These are phyloP conservation scores for Capitulum mitella DNA, from an alignment of 2,888 invertebrate genomes.

Conservation along the genomic window DNA sequence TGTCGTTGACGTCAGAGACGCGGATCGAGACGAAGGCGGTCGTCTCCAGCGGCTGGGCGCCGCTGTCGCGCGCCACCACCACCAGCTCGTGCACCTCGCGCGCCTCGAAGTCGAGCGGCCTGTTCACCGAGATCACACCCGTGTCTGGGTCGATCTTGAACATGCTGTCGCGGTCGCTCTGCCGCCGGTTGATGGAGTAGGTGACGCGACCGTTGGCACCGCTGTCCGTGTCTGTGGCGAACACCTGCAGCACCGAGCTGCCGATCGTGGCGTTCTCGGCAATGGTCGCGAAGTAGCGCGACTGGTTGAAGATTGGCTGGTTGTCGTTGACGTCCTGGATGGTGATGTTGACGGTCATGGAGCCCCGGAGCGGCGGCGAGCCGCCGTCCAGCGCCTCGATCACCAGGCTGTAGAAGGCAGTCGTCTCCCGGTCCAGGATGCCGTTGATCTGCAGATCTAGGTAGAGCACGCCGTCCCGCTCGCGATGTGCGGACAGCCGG, in stretches of 20 bases:
- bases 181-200: conserved; percentile 84
- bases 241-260: conserved; percentile 72
- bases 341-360: conserved; percentile 83
- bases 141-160: conserved; percentile 77
- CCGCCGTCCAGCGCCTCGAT: conserved; percentile 91
- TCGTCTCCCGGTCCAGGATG: conserved; percentile 83
- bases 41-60: conserved; percentile 83
- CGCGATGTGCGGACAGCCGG: conserved; percentile 74
- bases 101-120: conserved; percentile 80
- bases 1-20: conserved; percentile 87
- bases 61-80: conserved; percentile 86
- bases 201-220: conserved; percentile 84
- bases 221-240: conserved; percentile 82
- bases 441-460: conserved; percentile 90
- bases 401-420: conserved; percentile 73
- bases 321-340: conserved; percentile 92
- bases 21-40: conserved; percentile 85
- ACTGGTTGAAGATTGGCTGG: conserved; percentile 85
- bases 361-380: conserved; percentile 72
- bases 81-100: conserved; percentile 87
- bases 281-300: conserved; percentile 76
- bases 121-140: conserved; percentile 82
- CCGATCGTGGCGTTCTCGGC: conserved; percentile 87
- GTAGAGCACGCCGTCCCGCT: conserved; percentile 82
- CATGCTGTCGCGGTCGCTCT: conserved; percentile 84